phyloP scores from a whole-genome alignment of 2,113 vertebrate species.

The Pampusana beccarii region DNA sequence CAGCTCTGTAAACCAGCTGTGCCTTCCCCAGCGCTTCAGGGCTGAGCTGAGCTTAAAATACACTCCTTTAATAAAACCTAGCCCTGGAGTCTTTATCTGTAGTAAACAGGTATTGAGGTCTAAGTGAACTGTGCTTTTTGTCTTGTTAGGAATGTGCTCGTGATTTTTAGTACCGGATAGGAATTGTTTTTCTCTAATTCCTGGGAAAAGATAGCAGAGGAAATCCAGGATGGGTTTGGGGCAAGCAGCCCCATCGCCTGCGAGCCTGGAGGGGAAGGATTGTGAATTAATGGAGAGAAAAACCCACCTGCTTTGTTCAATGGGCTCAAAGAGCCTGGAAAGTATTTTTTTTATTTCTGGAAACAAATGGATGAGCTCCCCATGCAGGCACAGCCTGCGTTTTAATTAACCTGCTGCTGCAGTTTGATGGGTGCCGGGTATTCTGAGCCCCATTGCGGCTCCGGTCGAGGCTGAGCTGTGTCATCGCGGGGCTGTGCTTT shows the following conservation, averaged over 20 bases:
- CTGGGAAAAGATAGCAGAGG: not conserved
- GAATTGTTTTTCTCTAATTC: not conserved
- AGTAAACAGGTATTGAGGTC: not conserved
- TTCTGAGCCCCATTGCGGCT: rapidly evolving
- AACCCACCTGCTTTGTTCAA: not conserved
- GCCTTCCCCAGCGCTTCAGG: not conserved
- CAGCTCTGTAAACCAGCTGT: rapidly evolving
- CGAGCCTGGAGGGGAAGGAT: not conserved
- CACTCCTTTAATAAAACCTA: not conserved
- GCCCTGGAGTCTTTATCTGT: not conserved
- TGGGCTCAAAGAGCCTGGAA: not conserved
- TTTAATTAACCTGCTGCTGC: not conserved
- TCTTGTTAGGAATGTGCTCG: not conserved
- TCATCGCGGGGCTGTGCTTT: not conserved
- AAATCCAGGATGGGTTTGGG: not conserved
- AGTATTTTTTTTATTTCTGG: not conserved
- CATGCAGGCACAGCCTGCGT: not conserved
- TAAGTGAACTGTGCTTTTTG: not conserved
- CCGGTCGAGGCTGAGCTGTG: not conserved
- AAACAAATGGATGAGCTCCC: not conserved
- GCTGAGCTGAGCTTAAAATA: rapidly evolving
- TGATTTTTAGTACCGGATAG: not conserved
- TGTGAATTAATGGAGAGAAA: not conserved
- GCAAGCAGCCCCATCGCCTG: not conserved
- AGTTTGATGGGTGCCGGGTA: rapidly evolving